These are phyloP conservation scores for Belonocnema kinseyi DNA, from an alignment of 1,140 invertebrate genomes.

Conservation along the genomic window DNA sequence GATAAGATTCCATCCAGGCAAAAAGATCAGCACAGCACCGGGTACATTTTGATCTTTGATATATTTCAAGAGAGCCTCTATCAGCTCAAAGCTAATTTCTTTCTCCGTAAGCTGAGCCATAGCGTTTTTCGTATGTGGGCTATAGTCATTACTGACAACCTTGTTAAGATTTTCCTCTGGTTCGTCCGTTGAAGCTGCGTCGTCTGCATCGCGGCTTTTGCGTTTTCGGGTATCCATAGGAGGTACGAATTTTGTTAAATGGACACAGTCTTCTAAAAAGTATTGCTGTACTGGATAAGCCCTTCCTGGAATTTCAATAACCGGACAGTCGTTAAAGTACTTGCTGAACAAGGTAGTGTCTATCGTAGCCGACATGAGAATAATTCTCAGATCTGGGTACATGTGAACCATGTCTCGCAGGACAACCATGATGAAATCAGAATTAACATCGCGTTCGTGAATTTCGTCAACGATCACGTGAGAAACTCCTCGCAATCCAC, in stretches of 20 bases:
- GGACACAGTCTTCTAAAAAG: conserved; percentile 92
- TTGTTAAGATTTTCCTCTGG: conserved; percentile 89
- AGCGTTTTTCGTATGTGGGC: conserved; percentile 79
- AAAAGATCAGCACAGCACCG: conserved; percentile 93
- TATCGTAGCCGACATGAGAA: conserved; percentile 98
- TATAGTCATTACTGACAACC: conserved; percentile 67
- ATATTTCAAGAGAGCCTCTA: conserved; percentile 88
- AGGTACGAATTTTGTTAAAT: conserved; percentile 88
- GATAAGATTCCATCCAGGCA: conserved; percentile 97
- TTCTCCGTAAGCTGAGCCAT: conserved; percentile 90
- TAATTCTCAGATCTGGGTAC: conserved; percentile 92
- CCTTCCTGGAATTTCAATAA: conserved; percentile 85
- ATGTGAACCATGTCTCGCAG: conserved; percentile 93
- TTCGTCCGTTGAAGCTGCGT: conserved; percentile 79
- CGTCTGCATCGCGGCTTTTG: conserved; percentile 81
- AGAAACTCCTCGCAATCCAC: conserved; percentile 89
- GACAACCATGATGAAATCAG: conserved; percentile 96
- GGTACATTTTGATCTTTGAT: conserved; percentile 84
- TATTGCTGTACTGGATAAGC: conserved; percentile 90
- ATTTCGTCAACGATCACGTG: conserved; percentile 98
- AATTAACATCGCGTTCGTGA: conserved; percentile 97
- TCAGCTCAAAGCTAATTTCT: conserved; percentile 93
- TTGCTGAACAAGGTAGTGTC: conserved; percentile 92
- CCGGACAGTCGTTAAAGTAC: conserved; percentile 94
- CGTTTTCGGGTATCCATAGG: conserved; percentile 82